Percentiles rank a stretch among this genome's conserved stretches.
phyloP scores from a whole-genome alignment of 2,888 invertebrate genomes.

The Drosophila putrida region DNA sequence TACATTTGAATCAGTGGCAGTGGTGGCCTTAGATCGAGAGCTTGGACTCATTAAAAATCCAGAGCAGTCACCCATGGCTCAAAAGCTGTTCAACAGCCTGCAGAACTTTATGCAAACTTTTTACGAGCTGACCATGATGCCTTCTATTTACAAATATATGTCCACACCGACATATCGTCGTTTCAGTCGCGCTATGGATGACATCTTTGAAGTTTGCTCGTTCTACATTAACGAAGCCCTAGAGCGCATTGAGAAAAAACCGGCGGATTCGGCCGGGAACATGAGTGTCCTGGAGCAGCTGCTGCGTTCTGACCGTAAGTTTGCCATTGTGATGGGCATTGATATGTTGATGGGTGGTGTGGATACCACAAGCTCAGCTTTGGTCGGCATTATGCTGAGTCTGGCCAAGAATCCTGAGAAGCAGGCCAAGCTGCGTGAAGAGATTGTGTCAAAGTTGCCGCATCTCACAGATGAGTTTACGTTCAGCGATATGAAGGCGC shows the following conservation, averaged over 20 bases:
- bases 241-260: slow-evolving; percentile 66
- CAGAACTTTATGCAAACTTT: slow-evolving; percentile 39
- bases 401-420: slow-evolving; percentile 88
- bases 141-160: slow-evolving; percentile 72
- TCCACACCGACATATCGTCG: slow-evolving; percentile 63
- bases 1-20: slow-evolving; percentile 87
- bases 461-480: slow-evolving; percentile 14
- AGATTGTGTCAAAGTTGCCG: slow-evolving; percentile 86
- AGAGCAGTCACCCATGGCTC: slow-evolving; percentile 37
- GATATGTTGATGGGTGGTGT: slow-evolving; percentile 90
- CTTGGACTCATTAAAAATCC: slow-evolving; percentile 63
- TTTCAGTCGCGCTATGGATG: slow-evolving; percentile 42
- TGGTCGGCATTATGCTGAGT: slow-evolving; percentile 13
- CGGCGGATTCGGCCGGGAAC: slow-evolving; percentile 70
- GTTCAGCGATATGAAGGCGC: slow-evolving; percentile 84
- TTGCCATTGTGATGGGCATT: slow-evolving; percentile 88
- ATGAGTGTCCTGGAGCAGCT: slow-evolving; percentile 88
- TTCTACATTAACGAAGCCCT: slow-evolving; percentile 78
- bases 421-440: slow-evolving; percentile 88
- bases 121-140: slow-evolving; percentile 67
- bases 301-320: slow-evolving; percentile 87
- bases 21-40: slow-evolving; percentile 84
- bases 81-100: slow-evolving; percentile 54
- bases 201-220: slow-evolving; percentile 52
- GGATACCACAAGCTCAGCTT: slow-evolving; percentile 86